phyloP scores from a whole-genome alignment of 2,888 invertebrate genomes.

The Peribatodes rhomboidaria region DNA sequence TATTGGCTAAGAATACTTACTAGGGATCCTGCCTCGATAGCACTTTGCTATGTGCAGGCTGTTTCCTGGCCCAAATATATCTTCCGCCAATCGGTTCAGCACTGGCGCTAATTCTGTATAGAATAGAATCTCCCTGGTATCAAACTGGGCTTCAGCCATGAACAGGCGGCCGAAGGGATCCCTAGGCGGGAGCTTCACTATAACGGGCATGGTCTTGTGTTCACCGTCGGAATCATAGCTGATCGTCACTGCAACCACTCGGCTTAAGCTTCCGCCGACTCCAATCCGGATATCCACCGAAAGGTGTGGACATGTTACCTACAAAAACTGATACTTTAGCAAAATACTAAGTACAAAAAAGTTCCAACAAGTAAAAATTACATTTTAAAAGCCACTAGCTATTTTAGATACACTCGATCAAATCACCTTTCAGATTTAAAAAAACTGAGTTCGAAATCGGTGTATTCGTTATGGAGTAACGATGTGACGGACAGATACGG shows the following conservation, averaged over 20 bases:
- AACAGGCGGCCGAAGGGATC: conserved; percentile 93
- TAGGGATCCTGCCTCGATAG: conserved; percentile 69
- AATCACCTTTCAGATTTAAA: too few species aligned
- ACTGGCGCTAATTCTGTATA: conserved; percentile 92
- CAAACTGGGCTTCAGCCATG: conserved; percentile 94
- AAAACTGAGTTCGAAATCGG: too few species aligned
- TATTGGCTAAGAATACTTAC: conserved; percentile 52
- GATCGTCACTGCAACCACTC: conserved; percentile 91
- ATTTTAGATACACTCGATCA: too few species aligned
- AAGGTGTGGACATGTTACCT: conserved; percentile 57
- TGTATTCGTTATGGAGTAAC: too few species aligned
- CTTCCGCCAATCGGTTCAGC: conserved; percentile 89
- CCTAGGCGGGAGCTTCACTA: conserved; percentile 92
- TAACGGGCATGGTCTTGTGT: conserved; percentile 79
- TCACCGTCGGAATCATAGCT: conserved; percentile 85
- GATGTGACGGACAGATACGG: too few species aligned
- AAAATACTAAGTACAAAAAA: neutral
- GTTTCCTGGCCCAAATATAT: conserved; percentile 77
- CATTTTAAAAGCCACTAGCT: too few species aligned
- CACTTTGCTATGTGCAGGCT: conserved; percentile 86
- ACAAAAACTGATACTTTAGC: neutral
- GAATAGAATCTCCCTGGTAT: conserved; percentile 93
- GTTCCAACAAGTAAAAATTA: too few species aligned
- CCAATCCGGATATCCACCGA: conserved; percentile 84
- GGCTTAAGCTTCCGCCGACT: conserved; percentile 91